Evolutionary conservation across 2,888 invertebrate genomes (phyloP).

Genomic region (Norana najaformis): DNA sequence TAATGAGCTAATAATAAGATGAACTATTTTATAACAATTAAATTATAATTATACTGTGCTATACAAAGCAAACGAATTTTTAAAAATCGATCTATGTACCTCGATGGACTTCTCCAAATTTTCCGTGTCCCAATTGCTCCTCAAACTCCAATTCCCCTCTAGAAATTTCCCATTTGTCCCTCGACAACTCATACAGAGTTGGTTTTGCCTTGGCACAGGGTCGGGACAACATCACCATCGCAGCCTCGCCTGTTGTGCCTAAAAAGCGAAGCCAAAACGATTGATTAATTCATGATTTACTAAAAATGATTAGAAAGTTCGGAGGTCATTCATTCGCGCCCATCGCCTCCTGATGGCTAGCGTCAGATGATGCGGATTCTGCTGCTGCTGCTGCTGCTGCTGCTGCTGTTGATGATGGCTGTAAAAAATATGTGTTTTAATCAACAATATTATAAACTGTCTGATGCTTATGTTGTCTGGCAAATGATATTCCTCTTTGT

Average conservation of each 20-base stretch:
- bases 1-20: not conserved
- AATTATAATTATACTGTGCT: not conserved
- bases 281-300: no score
- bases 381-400: no score
- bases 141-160: constrained; percentile 83
- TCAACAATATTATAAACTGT: no score
- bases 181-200: constrained; percentile 93
- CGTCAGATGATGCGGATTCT: no score
- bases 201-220: constrained; percentile 89
- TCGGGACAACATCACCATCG: constrained; percentile 70
- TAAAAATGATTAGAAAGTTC: no score
- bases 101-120: constrained; percentile 93
- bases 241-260: not conserved
- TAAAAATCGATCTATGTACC: constrained; percentile 32
- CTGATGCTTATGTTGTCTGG: no score
- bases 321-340: not conserved
- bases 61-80: not conserved
- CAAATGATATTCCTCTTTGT: no score
- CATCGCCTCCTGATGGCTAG: no score
- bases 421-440: no score
- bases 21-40: not conserved
- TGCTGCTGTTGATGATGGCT: no score
- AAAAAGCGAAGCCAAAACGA: no score
- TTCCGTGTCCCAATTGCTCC: constrained; percentile 89
- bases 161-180: constrained; percentile 94